Base-by-base conservation (phyloP, 2,888 invertebrate species). In the Cyclophora punctaria region DNA sequence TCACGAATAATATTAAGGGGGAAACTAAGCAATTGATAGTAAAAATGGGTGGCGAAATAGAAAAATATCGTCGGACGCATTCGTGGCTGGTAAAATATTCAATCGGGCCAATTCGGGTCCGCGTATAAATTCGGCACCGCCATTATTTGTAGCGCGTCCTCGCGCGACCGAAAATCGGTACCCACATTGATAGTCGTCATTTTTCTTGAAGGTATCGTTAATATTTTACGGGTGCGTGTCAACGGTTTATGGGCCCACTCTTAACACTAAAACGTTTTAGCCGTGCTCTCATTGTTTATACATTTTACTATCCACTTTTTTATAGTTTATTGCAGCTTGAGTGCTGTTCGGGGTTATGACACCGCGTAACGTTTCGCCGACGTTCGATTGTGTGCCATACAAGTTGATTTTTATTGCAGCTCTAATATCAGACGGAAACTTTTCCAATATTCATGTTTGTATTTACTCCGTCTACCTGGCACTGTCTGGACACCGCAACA, bases 161-260 rank as follows among this genome's bases (percentile, higher is more conserved):
- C 81, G 80, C 82, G 78, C 82, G 78, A 82, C 83, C 83, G 81
- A 85, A 81, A 83, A 85, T 86, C 86, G 86, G 78, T 83, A 75
- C 80, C 73, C 77, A 82, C 83, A 83, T 79, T 83, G 86, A 86
- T 87, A 85, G 83, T 81, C 82, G 80, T 86, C 84, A 85, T 86
- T 85, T 86, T 84, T 85, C 85, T 86, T 82, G 80, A 81, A 81
- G 78, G 77, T 79, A 83, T 87, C 85, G 85, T 88, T 86, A 86
- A 88, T 87, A 87, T 85, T 87, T 87, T 83, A 88, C 81, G 79
- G 79, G 84, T 86, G 86, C 85, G 87, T 88, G 86, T 84, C 87
- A 79, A 80, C 83, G 79, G 78, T 87, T 87, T 86, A 87, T 84
- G 84, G 78, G 74, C 79, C 81, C 82, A 85, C 86, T 86, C 85